phyloP scores from a whole-genome alignment of 2,113 vertebrate species.

The Brachyhypopomus occidentalis region DNA sequence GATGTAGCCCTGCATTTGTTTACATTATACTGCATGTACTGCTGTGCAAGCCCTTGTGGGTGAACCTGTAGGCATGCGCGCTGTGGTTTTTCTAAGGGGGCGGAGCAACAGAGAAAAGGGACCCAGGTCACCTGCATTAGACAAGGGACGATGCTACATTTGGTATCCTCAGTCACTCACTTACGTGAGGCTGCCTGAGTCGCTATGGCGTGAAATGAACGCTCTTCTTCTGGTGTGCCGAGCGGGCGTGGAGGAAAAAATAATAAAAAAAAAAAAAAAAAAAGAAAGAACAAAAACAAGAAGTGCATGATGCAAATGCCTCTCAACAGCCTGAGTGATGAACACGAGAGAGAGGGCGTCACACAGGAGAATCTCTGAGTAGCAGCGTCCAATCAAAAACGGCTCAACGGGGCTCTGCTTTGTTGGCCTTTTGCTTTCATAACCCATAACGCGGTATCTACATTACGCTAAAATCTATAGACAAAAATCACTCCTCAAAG shows the following conservation, averaged over 20 bases:
- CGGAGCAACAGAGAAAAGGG: constrained; percentile 53
- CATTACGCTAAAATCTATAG: constrained; percentile 67
- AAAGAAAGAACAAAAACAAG: constrained; percentile 69
- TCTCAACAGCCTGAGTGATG: constrained; percentile 78
- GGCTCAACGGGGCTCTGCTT: constrained; percentile 61
- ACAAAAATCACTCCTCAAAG: constrained; percentile 66
- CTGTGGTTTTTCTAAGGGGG: constrained; percentile 57
- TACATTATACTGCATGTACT: constrained; percentile 39
- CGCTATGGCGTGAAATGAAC: constrained; percentile 99
- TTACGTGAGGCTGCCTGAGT: constrained; percentile 99
- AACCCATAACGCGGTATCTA: constrained; percentile 67
- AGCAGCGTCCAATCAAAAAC: constrained; percentile 66
- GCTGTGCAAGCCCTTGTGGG: neutral
- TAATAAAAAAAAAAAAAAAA: constrained; percentile 76
- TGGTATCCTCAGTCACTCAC: constrained; percentile 99
- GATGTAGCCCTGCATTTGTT: constrained; percentile 15
- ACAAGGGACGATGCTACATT: constrained; percentile 73
- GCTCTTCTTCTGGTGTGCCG: constrained; percentile 99
- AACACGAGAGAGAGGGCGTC: constrained; percentile 77
- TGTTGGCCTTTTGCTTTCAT: constrained; percentile 5
- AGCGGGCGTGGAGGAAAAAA: constrained; percentile 96
- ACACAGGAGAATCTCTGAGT: constrained; percentile 66
- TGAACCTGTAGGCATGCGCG: constrained; percentile 2
- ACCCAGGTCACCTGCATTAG: constrained; percentile 82
- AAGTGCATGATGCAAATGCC: constrained; percentile 83